These are phyloP conservation scores for Sebastes fasciatus DNA, from an alignment of 2,113 vertebrate species.

Conservation along the genomic window DNA sequence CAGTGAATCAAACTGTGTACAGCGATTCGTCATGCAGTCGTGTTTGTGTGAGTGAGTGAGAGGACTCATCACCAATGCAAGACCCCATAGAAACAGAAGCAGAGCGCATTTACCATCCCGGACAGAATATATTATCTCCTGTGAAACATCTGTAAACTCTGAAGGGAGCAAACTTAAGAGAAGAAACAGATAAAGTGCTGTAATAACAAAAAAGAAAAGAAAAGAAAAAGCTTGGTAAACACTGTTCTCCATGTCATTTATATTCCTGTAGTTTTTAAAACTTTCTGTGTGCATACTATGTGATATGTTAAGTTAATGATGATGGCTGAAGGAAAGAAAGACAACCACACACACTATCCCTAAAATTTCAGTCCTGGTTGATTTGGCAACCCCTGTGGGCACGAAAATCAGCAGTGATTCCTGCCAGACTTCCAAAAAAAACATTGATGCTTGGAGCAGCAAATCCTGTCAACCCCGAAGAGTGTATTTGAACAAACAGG, in stretches of 20 bases:
- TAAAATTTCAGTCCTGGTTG: neutral
- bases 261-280: neutral
- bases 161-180: neutral
- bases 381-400: neutral
- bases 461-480: neutral
- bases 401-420: neutral
- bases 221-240: neutral
- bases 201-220: neutral
- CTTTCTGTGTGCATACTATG: no score
- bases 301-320: no score
- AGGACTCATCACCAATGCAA: constrained; percentile 6
- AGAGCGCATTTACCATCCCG: constrained; percentile 21
- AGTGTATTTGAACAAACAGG: neutral
- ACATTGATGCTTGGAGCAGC: neutral
- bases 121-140: constrained; percentile 31
- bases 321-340: neutral
- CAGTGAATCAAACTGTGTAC: constrained; percentile 14
- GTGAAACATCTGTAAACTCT: constrained; percentile 24
- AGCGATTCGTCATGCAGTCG: neutral
- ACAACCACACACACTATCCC: neutral
- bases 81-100: neutral
- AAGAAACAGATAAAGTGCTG: neutral
- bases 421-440: neutral
- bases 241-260: no score
- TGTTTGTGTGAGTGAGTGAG: constrained; percentile 23